These are phyloP conservation scores for Vombatus ursinus DNA, from an alignment of 2,113 vertebrate genomes.

Conservation along the genomic window DNA sequence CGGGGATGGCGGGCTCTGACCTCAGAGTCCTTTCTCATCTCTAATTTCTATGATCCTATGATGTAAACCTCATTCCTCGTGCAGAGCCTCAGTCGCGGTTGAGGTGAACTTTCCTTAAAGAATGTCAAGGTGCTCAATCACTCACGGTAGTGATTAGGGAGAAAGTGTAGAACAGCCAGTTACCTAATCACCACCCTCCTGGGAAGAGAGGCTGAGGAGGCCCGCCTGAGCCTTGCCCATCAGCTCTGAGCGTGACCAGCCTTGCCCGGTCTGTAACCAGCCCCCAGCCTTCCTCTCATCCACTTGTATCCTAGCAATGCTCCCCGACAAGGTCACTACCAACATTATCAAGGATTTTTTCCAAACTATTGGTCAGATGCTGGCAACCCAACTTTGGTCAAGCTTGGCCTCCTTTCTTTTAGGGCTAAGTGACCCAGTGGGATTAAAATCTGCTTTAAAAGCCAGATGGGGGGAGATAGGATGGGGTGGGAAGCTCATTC, in stretches of 20 bases:
- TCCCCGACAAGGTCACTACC: not conserved
- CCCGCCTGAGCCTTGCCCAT: not conserved
- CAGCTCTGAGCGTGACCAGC: not conserved
- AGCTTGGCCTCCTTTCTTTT: conserved; percentile 14
- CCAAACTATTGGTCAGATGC: not conserved
- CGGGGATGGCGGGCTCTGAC: not conserved
- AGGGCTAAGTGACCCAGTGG: not conserved
- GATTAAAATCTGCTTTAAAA: conserved; percentile 20
- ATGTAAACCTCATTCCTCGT: conserved; percentile 41
- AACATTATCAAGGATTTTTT: not conserved
- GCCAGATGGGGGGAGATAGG: not conserved
- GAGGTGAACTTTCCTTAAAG: conserved; percentile 32
- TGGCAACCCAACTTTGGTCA: not conserved
- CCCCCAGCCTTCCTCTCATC: not conserved
- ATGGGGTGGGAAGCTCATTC: not conserved
- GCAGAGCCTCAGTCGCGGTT: not conserved
- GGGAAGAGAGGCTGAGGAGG: not conserved
- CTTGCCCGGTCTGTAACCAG: not conserved
- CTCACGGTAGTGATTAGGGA: not conserved
- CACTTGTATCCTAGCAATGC: accelerated
- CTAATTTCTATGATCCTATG: conserved; percentile 38
- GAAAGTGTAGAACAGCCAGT: not conserved
- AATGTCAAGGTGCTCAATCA: conserved; percentile 58
- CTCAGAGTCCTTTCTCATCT: not conserved
- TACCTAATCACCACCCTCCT: not conserved